Conservation (phyloP, 2,113 vertebrate species). For the Gracilinanus agilis region DNA sequence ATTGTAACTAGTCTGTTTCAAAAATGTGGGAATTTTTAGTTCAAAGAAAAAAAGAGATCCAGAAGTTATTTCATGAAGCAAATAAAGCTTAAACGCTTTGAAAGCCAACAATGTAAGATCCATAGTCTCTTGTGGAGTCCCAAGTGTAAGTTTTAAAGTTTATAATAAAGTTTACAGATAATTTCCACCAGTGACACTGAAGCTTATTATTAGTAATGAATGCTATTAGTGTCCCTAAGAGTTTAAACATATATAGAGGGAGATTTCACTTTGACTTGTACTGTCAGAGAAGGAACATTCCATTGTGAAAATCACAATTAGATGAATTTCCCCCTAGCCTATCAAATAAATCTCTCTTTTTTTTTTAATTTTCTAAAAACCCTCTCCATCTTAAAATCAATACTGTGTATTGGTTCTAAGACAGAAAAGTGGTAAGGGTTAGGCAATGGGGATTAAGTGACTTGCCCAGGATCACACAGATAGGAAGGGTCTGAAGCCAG, state of each 20-base stretch:
- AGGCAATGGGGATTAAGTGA: too few species aligned
- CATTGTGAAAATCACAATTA: background rate
- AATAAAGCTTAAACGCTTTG: slow-evolving; percentile 45
- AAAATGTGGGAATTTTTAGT: slow-evolving; percentile 13
- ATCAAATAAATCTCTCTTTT: background rate
- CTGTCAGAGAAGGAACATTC: background rate
- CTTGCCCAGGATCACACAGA: too few species aligned
- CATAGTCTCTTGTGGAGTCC: background rate
- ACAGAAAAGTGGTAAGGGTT: too few species aligned
- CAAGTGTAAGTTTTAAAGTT: slow-evolving; percentile 44
- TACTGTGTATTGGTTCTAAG: too few species aligned
- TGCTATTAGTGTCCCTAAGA: background rate
- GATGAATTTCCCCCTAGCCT: background rate
- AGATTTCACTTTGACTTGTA: background rate
- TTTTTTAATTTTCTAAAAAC: too few species aligned
- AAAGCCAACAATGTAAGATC: slow-evolving; percentile 37
- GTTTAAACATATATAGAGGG: slow-evolving; percentile 29
- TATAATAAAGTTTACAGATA: slow-evolving; percentile 15
- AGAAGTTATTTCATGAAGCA: background rate
- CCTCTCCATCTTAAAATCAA: too few species aligned
- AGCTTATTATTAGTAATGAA: background rate
- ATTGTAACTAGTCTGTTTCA: slow-evolving; percentile 27
- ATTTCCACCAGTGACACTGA: slow-evolving; percentile 6
- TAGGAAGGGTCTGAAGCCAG: too few species aligned
- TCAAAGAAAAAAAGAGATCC: slow-evolving; percentile 5